Evolutionary conservation across 2,113 vertebrate species (phyloP).

Genomic region (Ariopsis seemanni): DNA sequence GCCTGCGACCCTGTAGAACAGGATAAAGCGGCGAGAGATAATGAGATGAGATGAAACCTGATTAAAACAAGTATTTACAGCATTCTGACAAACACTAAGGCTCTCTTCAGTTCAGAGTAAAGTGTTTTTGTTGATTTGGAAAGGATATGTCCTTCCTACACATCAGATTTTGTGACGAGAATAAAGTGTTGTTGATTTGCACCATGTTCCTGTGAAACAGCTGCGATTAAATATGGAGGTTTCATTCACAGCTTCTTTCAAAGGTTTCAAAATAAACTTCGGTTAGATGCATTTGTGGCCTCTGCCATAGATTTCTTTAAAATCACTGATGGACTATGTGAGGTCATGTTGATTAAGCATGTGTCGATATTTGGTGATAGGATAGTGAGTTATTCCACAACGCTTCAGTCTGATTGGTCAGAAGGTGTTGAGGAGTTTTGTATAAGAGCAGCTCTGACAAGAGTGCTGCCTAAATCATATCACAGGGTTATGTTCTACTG

Average conservation of each 20-base stretch:
- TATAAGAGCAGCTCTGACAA: not conserved
- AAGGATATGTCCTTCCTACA: not conserved
- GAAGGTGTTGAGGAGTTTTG: not conserved
- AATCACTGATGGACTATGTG: not conserved
- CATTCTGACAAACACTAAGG: not conserved
- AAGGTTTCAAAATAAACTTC: not conserved
- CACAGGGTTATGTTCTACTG: not conserved
- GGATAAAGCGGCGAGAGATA: no score
- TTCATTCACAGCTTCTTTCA: not conserved
- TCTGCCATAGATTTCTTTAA: not conserved
- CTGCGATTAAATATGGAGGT: not conserved
- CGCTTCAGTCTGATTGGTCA: not conserved
- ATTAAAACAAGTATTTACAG: not conserved
- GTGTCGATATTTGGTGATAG: not conserved
- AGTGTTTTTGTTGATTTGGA: not conserved
- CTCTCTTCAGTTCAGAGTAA: not conserved
- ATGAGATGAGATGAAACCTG: not conserved
- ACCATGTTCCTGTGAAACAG: conserved; percentile 7
- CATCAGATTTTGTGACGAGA: not conserved
- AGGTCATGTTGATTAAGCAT: not conserved
- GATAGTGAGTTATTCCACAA: not conserved
- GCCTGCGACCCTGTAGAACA: no score
- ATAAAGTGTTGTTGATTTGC: not conserved
- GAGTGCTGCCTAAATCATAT: not conserved
- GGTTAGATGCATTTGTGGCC: not conserved